phyloP scores from a whole-genome alignment of 2,888 invertebrate species.

The Anoplius nigerrimus region DNA sequence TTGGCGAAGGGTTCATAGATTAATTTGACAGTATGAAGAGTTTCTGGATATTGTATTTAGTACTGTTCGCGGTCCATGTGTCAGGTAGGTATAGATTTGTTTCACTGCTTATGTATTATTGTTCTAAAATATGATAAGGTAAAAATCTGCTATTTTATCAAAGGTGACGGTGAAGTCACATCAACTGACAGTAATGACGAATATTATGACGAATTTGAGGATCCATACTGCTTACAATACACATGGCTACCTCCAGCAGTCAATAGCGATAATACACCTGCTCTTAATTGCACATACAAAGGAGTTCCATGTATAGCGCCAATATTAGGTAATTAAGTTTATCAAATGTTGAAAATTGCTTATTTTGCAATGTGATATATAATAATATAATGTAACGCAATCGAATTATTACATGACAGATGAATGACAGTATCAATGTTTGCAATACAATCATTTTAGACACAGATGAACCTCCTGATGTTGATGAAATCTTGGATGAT shows the following conservation, averaged over 20 bases:
- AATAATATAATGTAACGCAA: background rate
- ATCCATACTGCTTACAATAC: slow-evolving; percentile 60
- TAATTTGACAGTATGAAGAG: background rate
- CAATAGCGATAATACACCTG: slow-evolving; percentile 22
- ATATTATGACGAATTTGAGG: background rate
- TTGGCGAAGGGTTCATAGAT: background rate
- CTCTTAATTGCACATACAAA: slow-evolving; percentile 34
- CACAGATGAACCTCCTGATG: slow-evolving; percentile 28
- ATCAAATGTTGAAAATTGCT: background rate
- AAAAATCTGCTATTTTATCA: background rate
- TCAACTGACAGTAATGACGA: background rate
- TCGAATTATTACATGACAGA: background rate
- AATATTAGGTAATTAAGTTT: slow-evolving; percentile 36
- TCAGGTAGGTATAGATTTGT: slow-evolving; percentile 2
- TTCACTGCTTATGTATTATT: background rate
- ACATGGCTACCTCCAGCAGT: slow-evolving; percentile 59
- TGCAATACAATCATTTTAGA: slow-evolving; percentile 26
- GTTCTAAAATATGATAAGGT: background rate
- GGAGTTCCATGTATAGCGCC: slow-evolving; percentile 52
- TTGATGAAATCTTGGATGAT: no score
- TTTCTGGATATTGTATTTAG: background rate
- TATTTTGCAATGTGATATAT: background rate
- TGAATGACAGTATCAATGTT: background rate
- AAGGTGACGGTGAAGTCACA: background rate
- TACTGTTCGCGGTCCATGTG: background rate